Evolutionary conservation across 2,888 invertebrate species (phyloP).

Genomic region (Aleiodes leptofemur): DNA sequence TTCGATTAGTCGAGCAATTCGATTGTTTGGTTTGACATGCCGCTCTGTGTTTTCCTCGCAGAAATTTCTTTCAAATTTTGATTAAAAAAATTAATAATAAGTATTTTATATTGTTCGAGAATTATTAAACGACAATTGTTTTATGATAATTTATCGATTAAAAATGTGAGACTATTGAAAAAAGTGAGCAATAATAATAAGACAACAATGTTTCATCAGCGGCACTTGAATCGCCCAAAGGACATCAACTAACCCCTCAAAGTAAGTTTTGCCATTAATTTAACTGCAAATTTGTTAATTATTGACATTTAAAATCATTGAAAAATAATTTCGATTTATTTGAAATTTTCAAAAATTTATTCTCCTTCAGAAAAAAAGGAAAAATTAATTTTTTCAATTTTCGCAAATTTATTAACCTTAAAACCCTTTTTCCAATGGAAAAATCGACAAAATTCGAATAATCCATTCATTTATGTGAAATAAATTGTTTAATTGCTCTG

Average conservation of each 20-base stretch:
- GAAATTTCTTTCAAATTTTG: neutral
- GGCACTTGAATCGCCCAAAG: slow-evolving; percentile 18
- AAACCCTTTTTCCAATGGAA: neutral
- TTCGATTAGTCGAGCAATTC: neutral
- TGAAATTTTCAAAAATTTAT: neutral
- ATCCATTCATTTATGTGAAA: no score
- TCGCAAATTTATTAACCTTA: neutral
- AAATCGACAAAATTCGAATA: neutral
- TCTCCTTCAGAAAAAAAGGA: neutral
- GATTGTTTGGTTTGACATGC: slow-evolving; percentile 24
- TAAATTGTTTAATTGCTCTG: no score
- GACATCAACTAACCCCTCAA: slow-evolving; percentile 2
- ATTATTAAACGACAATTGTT: neutral
- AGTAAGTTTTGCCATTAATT: slow-evolving; percentile 2
- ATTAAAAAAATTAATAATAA: neutral
- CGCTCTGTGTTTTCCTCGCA: neutral
- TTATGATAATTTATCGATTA: neutral
- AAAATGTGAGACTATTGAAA: neutral
- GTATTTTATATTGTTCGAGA: neutral
- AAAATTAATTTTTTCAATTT: neutral
- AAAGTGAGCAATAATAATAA: neutral
- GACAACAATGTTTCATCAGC: slow-evolving; percentile 5
- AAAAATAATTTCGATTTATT: neutral
- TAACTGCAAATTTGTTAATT: neutral
- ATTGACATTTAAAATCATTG: neutral